Percentiles rank a stretch among this genome's conserved stretches.
Conservation (phyloP, 1,140 invertebrate genomes). For the Pogonomyrmex californicus region DNA sequence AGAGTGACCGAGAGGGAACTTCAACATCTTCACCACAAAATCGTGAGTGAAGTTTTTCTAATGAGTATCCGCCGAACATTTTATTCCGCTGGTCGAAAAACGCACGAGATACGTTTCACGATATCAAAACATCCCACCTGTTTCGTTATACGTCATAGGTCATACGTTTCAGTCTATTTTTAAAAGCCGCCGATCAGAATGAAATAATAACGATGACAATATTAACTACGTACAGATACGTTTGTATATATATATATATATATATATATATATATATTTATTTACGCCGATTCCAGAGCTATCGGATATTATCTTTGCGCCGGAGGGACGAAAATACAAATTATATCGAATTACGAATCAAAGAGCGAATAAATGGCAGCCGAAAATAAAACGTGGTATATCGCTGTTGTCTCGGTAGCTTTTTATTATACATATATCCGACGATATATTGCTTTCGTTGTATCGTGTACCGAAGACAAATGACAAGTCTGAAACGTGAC, state of each 20-base stretch:
- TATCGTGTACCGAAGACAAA: constrained; percentile 21
- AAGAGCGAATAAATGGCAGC: not conserved
- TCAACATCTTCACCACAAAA: constrained; percentile 95
- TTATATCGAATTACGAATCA: not conserved
- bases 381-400: constrained; percentile 25
- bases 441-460: constrained; percentile 25
- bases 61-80: not conserved
- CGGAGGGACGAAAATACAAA: constrained; percentile 11
- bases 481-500: constrained; percentile 30
- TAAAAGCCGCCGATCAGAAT: not conserved
- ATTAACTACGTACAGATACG: not conserved
- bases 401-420: constrained; percentile 1
- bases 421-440: constrained; percentile 29
- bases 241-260: not conserved
- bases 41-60: constrained; percentile 90
- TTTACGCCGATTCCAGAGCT: not conserved
- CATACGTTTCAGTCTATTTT: not conserved
- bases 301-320: constrained; percentile 8
- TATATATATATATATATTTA: not conserved
- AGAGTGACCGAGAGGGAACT: constrained; percentile 94
- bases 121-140: constrained; percentile 41
- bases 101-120: not conserved
- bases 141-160: constrained; percentile 56
- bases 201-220: not conserved
- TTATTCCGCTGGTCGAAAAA: not conserved